Evolutionary conservation across 2,888 invertebrate species (phyloP), one percentile per base, ranked within the genome.

Genomic region (Ophraella communa): DNA sequence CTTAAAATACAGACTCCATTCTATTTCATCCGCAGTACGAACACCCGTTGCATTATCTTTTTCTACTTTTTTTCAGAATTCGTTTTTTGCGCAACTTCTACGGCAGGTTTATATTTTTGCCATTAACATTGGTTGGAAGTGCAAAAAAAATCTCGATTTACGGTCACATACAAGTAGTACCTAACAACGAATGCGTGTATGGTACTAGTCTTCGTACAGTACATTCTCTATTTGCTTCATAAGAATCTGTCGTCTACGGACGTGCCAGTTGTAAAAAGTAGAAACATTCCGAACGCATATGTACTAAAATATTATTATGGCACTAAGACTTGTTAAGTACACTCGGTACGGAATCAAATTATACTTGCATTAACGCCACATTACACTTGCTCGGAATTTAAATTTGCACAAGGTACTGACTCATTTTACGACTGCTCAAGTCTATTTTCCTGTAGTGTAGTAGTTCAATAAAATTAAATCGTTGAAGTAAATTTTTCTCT

Each of bases 261-360:
- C 60, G 60, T 63, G 68, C 55, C 67, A 67, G 70, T 70, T 68
- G 68, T 69, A 72, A 70, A 72, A 72, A 70, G 69, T 62, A 63
- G 68, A 61, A 64, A 68, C 69, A 67, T 67, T 66, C 66, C 66
- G 21, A 68, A 56, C 52, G 58, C 58, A 61, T 59, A 62, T n/a
- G n/a, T 35, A 62, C 61, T 70, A 64, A 70, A 70, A 66, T 70
- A 70, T 65, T 67, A 68, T 65, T 64, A 56, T 68, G 61, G 64
- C 65, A 60, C 60, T 65, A 53, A 53, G 57, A 55, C 57, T 57
- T 47, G 57, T 57, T 57, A 57, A 47, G 57, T 30, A 35, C 27
- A 42, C 20, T 57, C 42, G 42, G 39, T 47, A 14, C 23, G 44
- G 56, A 56, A 45, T 56, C 56, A 27, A 56, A 44, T 56, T 39